Evolutionary conservation across 2,888 invertebrate genomes (phyloP), one percentile per base, ranked within the genome.

Genomic region (Meiosimyza platycephala): DNA sequence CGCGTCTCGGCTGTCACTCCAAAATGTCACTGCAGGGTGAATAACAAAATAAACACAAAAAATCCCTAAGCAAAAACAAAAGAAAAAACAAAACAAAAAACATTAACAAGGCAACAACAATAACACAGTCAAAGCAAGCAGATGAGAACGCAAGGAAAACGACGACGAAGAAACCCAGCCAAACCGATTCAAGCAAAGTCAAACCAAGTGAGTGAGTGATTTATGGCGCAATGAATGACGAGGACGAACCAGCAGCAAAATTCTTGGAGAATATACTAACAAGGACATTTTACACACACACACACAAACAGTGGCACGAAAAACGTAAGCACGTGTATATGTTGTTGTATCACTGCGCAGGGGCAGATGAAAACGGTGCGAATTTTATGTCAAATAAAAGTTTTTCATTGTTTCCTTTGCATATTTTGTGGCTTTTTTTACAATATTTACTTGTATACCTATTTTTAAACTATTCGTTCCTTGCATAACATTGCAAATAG

Each of bases 171-270:
- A 73, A 55, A 55, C 22, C 48, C 73, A 72, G 75, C 72, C 18
- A 70, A 28, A 59, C 66, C 51, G 47, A 67, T 50, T 75, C 50
- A 55, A 66, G 62, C 73, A 79, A 73, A 77, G 81, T 80, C 79
- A 79, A 80, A 83, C 78, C 82, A 80, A 78, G 81, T 80, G 82
- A 79, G 82, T 85, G 84, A 84, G 84, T 84, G 84, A 84, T 84
- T 84, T 85, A 84, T 84, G 81, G 85, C 81, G 78, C 80, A 78
- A 78, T 83, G 80, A 84, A 80, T 84, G 84, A 85, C 84, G 84
- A 84, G 84, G 82, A 85, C 83, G 85, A 84, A 84, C 82, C 80
- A 81, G 72, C 50, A 69, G 63, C 22, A 74, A 70, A 66, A 50
- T 69, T 50, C 69, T 60, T 40, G 50, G 62, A 60, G 69, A n/a